Evolutionary conservation across 2,888 invertebrate species (phyloP).

Genomic region (Lasius platythorax): DNA sequence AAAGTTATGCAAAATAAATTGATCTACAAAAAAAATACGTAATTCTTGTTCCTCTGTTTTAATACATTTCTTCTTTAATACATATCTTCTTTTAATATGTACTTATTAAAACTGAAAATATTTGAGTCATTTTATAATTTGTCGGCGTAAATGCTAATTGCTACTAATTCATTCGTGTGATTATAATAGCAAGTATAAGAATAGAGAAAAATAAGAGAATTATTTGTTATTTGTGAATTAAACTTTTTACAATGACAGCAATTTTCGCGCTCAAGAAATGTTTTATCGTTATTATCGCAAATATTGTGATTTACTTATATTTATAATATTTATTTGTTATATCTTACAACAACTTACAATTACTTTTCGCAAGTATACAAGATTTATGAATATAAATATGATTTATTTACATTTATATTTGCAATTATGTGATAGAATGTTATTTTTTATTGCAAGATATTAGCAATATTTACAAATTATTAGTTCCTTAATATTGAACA

Average conservation of each 20-base stretch:
- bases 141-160: not conserved
- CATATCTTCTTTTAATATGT: not conserved
- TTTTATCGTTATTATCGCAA: not conserved
- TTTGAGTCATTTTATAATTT: not conserved
- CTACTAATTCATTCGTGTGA: not conserved
- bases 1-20: not conserved
- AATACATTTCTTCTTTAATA: not conserved
- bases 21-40: not conserved
- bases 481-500: not conserved
- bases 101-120: not conserved
- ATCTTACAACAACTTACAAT: not conserved
- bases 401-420: conserved; percentile 15
- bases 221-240: not conserved
- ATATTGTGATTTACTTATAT: not conserved
- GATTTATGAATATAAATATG: conserved; percentile 31
- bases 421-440: not conserved
- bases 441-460: not conserved
- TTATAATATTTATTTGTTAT: not conserved
- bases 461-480: not conserved
- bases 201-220: not conserved
- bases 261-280: not conserved
- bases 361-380: not conserved
- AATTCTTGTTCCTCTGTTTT: not conserved
- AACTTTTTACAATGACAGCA: not conserved
- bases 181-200: not conserved